Conservation (phyloP, 2,113 vertebrate genomes). For the Esox niger region DNA sequence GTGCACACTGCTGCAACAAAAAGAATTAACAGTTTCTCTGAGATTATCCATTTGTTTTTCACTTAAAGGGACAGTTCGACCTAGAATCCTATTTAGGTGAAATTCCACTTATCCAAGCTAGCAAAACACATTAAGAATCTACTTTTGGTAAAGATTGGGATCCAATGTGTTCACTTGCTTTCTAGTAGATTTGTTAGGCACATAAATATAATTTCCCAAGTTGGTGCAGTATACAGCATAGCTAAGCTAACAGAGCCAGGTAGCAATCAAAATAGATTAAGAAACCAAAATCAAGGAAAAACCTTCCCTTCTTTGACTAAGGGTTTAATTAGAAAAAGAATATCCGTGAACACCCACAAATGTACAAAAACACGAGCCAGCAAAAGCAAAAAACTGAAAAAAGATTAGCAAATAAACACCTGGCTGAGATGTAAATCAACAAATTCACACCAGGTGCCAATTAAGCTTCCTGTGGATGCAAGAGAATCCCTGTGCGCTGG, state of each 20-base stretch:
- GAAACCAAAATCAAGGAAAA: not conserved
- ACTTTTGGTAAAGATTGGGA: no score
- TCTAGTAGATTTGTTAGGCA: not conserved
- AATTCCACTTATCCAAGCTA: no score
- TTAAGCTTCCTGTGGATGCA: not conserved
- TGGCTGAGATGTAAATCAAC: not conserved
- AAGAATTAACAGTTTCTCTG: no score
- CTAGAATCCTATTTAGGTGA: no score
- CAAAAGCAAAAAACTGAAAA: not conserved
- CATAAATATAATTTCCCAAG: not conserved
- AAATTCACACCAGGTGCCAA: not conserved
- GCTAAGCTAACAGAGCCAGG: not conserved
- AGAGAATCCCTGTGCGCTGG: not conserved
- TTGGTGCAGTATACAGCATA: not conserved
- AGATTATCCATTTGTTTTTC: no score
- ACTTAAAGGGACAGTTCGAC: no score
- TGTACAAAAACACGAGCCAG: not conserved
- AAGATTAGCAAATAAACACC: not conserved
- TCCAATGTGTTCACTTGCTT: not conserved
- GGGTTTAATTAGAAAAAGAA: constrained; percentile 17
- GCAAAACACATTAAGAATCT: no score
- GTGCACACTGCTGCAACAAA: not conserved
- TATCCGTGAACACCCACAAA: not conserved
- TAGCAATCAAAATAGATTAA: not conserved
- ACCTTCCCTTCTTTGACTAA: not conserved